Evolutionary conservation across 1,140 invertebrate species (phyloP).

Genomic region (Nomia melanderi): DNA sequence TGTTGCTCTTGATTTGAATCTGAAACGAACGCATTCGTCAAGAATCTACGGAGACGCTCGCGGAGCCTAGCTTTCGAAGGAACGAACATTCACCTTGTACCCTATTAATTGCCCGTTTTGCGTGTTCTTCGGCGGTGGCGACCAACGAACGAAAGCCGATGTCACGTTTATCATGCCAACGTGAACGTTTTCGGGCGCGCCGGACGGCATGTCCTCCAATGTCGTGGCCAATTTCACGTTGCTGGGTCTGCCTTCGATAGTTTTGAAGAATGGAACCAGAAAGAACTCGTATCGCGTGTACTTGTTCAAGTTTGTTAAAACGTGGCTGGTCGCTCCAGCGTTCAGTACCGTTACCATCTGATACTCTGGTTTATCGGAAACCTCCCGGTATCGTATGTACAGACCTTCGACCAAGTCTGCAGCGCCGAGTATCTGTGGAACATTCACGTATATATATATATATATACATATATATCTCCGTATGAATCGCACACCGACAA

Average conservation of each 20-base stretch:
- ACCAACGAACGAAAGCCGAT: slow-evolving; percentile 90
- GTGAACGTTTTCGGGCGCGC: slow-evolving; percentile 90
- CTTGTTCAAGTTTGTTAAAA: slow-evolving; percentile 88
- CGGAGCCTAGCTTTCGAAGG: too few relatives aligned
- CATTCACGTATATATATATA: too few relatives aligned
- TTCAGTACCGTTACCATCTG: slow-evolving; percentile 87
- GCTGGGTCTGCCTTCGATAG: slow-evolving; percentile 90
- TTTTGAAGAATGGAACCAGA: slow-evolving; percentile 92
- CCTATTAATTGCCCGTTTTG: slow-evolving; percentile 91
- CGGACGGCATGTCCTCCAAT: slow-evolving; percentile 86
- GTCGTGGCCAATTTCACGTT: slow-evolving; percentile 87
- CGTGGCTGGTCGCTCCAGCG: slow-evolving; percentile 84
- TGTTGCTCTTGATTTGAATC: slow-evolving; percentile 85
- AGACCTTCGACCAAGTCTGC: slow-evolving; percentile 90
- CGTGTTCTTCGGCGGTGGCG: slow-evolving; percentile 88
- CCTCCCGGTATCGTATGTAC: slow-evolving; percentile 94
- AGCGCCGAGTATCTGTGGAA: slow-evolving; percentile 80
- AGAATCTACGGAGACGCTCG: too few relatives aligned
- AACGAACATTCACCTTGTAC: slow-evolving; percentile 85
- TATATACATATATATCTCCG: too few relatives aligned
- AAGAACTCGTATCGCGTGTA: slow-evolving; percentile 94
- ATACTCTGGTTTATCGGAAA: slow-evolving; percentile 85
- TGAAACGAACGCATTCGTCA: slow-evolving; percentile 67
- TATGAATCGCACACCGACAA: too few relatives aligned
- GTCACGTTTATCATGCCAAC: slow-evolving; percentile 92